phyloP scores from a whole-genome alignment of 2,113 vertebrate species.

The Gobius niger region DNA sequence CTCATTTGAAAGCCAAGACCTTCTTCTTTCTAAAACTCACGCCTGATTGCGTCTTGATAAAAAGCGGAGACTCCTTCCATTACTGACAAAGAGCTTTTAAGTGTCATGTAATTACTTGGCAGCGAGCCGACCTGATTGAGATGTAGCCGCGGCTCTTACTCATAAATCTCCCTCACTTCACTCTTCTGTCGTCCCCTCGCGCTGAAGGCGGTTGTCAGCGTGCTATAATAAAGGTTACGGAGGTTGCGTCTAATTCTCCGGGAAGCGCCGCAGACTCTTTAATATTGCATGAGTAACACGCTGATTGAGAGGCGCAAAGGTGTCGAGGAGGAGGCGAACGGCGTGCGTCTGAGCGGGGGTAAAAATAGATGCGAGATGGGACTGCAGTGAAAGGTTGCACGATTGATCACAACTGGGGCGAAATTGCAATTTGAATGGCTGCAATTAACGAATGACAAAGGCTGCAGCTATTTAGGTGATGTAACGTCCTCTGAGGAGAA shows the following conservation, averaged over 20 bases:
- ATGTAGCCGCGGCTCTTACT: background rate
- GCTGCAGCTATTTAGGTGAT: no score
- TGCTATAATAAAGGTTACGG: slow-evolving; percentile 1
- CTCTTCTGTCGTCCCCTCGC: background rate
- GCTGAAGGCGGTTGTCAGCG: background rate
- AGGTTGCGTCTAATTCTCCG: background rate
- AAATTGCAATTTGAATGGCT: no score
- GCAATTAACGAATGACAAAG: no score
- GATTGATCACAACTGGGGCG: no score
- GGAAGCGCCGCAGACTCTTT: background rate
- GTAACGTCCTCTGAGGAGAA: no score
- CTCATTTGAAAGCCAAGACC: no score
- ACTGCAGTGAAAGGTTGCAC: no score
- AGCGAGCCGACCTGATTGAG: background rate
- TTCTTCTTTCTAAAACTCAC: no score
- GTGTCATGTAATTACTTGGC: background rate
- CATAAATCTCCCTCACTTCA: slow-evolving; percentile 2
- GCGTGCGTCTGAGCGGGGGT: background rate
- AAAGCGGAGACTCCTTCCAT: background rate
- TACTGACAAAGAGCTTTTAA: slow-evolving; percentile 5
- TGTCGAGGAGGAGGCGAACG: background rate
- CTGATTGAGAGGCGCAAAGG: slow-evolving; percentile 24
- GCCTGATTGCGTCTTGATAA: background rate
- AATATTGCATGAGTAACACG: slow-evolving; percentile 10
- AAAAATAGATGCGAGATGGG: background rate